Percentiles rank a stretch among this genome's conserved stretches.
These are phyloP conservation scores for Corythornis vintsioides DNA, from an alignment of 2,113 vertebrate genomes.

Conservation along the genomic window DNA sequence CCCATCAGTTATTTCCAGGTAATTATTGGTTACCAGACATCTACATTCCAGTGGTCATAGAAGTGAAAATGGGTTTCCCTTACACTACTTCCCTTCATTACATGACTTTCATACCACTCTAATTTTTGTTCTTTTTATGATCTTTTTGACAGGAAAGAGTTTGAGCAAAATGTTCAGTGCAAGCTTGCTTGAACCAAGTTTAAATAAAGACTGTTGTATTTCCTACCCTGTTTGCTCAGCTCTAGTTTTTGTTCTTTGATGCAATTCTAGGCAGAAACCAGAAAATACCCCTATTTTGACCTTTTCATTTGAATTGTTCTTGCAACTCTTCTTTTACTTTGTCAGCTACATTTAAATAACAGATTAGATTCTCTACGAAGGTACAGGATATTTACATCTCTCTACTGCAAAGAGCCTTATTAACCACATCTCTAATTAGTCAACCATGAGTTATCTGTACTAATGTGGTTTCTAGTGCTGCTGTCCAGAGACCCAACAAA, in stretches of 20 bases:
- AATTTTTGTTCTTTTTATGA: slow-evolving; percentile 15
- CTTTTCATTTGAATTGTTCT: slow-evolving; percentile 46
- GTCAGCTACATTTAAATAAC: slow-evolving; percentile 9
- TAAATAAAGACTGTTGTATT: background rate
- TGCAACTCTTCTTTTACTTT: background rate
- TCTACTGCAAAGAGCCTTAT: background rate
- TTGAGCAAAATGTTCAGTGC: background rate
- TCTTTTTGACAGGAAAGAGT: background rate
- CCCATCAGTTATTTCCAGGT: slow-evolving; percentile 6
- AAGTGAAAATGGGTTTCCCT: slow-evolving; percentile 18
- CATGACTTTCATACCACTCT: background rate
- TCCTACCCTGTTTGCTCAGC: background rate
- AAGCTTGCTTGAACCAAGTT: background rate
- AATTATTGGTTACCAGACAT: slow-evolving; percentile 18
- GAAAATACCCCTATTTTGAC: slow-evolving; percentile 36
- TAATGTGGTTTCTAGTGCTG: background rate
- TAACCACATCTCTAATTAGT: background rate
- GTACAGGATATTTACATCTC: slow-evolving; percentile 1
- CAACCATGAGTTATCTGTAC: background rate
- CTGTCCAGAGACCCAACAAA: background rate
- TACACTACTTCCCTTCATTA: slow-evolving; percentile 8
- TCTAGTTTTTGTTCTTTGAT: slow-evolving; percentile 39
- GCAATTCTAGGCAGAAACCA: slow-evolving; percentile 1
- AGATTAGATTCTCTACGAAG: slow-evolving; percentile 15
- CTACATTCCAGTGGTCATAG: background rate